Evolutionary conservation across 92 coral and sea anemone genomes (phyloP).

Genomic region (Diadumene lineata): DNA sequence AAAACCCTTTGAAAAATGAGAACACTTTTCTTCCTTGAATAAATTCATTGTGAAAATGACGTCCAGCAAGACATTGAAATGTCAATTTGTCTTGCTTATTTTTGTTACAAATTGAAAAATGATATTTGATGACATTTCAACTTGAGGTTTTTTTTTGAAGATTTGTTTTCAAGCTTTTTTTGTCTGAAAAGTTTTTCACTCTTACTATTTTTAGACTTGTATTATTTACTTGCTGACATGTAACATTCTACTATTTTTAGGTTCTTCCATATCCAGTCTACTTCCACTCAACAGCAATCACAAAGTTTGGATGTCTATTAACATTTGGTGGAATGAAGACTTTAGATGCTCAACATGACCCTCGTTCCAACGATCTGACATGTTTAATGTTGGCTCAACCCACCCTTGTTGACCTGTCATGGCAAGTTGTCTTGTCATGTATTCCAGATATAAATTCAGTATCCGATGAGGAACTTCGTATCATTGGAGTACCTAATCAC

Average conservation of each 20-base stretch:
- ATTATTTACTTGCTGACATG: not conserved
- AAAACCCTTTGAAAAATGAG: too few species aligned
- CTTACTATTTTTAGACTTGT: not conserved
- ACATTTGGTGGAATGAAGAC: conserved; percentile 92
- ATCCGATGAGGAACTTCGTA: conserved; percentile 26
- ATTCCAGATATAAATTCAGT: conserved; percentile 36
- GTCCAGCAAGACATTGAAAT: too few species aligned
- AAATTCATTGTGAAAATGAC: too few species aligned
- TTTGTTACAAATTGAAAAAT: too few species aligned
- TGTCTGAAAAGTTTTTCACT: too few species aligned
- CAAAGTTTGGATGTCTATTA: conserved; percentile 87
- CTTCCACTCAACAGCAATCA: conserved; percentile 93
- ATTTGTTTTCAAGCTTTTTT: too few species aligned
- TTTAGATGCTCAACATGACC: conserved; percentile 47
- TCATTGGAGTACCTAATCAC: conserved; percentile 59
- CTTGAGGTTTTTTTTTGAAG: too few species aligned
- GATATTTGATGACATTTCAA: too few species aligned
- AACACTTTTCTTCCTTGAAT: too few species aligned
- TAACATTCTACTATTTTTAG: conserved; percentile 27
- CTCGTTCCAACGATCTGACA: conserved; percentile 76
- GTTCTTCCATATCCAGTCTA: conserved; percentile 80
- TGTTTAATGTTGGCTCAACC: conserved; percentile 77
- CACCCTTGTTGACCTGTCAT: conserved; percentile 60
- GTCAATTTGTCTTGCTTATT: too few species aligned
- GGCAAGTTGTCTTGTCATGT: conserved; percentile 52